phyloP scores from a whole-genome alignment of 1,140 invertebrate genomes.

The Trichonephila clavipes region DNA sequence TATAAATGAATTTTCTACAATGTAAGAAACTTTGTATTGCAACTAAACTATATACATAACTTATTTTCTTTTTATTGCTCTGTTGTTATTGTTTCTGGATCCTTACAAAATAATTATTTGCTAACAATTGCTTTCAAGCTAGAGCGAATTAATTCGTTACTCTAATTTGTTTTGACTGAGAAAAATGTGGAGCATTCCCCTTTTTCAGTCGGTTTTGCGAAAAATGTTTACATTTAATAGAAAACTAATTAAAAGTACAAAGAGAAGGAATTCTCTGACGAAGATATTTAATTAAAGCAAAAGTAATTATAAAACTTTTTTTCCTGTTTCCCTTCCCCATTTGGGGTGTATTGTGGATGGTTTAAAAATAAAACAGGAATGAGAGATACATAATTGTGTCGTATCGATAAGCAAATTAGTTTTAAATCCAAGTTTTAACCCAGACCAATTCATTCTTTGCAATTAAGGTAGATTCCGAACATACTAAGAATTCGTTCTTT shows the following conservation, averaged over 20 bases:
- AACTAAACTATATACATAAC: no score
- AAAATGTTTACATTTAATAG: slow-evolving; percentile 24
- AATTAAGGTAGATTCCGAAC: not conserved
- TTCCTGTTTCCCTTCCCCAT: not conserved
- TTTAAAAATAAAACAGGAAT: not conserved
- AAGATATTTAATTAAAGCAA: slow-evolving; percentile 3
- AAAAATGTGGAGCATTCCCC: not conserved
- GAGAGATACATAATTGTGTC: not conserved
- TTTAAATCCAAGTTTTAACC: not conserved
- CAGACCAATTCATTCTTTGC: not conserved
- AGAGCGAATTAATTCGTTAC: slow-evolving; percentile 10
- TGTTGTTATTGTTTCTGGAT: not conserved
- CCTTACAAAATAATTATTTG: not conserved
- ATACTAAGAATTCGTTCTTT: not conserved
- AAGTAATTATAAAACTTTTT: slow-evolving; percentile 25
- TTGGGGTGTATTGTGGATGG: not conserved
- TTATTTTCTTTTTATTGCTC: not conserved
- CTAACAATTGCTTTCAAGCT: not conserved
- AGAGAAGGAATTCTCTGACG: not conserved
- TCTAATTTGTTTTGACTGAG: slow-evolving; percentile 31
- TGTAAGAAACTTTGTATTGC: no score
- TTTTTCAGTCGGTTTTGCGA: not conserved
- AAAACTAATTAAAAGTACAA: slow-evolving; percentile 35
- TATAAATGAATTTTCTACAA: no score
- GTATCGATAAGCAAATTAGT: not conserved